Evolutionary conservation across 2,888 invertebrate species (phyloP), one percentile per base, ranked within the genome.

Genomic region (Linnaemya vulpina): DNA sequence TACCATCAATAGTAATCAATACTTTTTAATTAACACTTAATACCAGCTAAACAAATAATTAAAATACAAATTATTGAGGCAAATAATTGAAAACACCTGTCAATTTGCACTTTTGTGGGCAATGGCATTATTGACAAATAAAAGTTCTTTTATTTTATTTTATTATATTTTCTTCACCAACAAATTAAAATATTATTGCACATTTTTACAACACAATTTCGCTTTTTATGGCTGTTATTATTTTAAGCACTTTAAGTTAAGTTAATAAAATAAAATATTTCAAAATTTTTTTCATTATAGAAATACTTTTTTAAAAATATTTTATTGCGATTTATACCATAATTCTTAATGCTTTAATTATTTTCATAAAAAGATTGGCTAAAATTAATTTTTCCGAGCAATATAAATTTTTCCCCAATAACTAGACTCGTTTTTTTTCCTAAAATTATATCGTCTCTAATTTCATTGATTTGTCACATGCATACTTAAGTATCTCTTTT

Each of bases 21-120:
- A 73, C 58, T 15, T 40, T 75, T 65, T 76, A 71, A 76, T 84
- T 80, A 71, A 67, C 73, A 58, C 74, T 68, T 70, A 70, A 43
- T 63, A 60, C 63, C 43, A 70, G 15, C 40, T 58, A 46, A 62
- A 80, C 62, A 80, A 63, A 70, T 65, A 73, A 65, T 17, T 53
- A 40, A 49, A 15, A 22, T 30, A 76, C 20, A 51, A 77, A 38
- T 38, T 49, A 46, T 62, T 3, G 17, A 67, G 13, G 38, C 68
- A 70, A 30, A 65, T 71, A 71, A 76, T 76, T 65, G 4, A 80
- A 76, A 80, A 76, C 84, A 84, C 76, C 84, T 84, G 79, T 25
- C 80, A 84, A 76, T 84, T 84, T 80, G 40, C 76, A 73, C 71
- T 73, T 73, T 60, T 17, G 46, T 63, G 63, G 43, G 5, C 63